Base-by-base conservation (phyloP, 2,113 vertebrate species). In the Crotalus tigris region DNA sequence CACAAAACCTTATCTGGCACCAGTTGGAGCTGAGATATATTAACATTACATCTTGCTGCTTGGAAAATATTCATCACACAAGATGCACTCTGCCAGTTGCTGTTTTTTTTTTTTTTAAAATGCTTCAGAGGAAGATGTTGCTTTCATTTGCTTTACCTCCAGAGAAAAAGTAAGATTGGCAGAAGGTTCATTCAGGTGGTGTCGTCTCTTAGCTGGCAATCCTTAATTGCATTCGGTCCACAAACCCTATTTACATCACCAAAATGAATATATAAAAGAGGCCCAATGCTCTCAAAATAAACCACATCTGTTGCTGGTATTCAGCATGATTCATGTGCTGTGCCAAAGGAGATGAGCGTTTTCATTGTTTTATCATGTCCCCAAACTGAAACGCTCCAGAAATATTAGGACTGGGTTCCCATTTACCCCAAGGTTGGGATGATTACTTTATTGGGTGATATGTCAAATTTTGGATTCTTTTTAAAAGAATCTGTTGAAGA, bases 111-210 rank as follows among this genome's bases (percentile, higher is more conserved):
- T 13, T 13, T 15, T 69, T n/a, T 33, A 7, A 11, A 49, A 92
- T 92, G 92, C 92, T 54, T 46, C 92, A 88, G 51, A 93, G 87
- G 53, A 91, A 55, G 39, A 92, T 2, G 88, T 94, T 94, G 90
- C 57, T 96, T 95, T 96, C 92, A 94, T 94, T 92, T 91, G 6
- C 81, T 93, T 90, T 96, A 12, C 93, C 93, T 95, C 93, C 90
- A 44, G 92, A 89, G 90, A 85, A 95, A 88, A 91, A 94, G 94
- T 89, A 59, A 92, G 81, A 64, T 24, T 88, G 55, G 44, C 86
- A 88, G 51, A 58, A 91, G 75, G 53, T 55, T 94, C 91, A 54
- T 24, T 81, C 85, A 91, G 81, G 17, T 3, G 81, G 13, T 3
- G 94, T 92, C 85, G 39, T 91, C 93, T 93, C 85, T 55, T 92